Evolutionary conservation across 2,113 vertebrate species (phyloP).

Genomic region (Mixornis gularis): DNA sequence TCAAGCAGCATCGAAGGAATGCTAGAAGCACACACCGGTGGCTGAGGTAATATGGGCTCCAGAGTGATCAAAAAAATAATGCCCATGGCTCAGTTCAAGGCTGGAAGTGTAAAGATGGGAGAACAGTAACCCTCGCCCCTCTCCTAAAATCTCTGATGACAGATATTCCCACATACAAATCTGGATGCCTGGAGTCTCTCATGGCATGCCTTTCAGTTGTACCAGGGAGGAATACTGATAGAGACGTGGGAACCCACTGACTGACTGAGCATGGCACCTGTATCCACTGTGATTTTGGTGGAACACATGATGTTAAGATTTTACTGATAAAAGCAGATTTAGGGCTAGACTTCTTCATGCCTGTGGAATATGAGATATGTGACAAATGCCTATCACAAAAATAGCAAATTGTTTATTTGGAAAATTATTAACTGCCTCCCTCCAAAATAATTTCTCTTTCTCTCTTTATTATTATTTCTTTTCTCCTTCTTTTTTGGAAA

Average conservation of each 20-base stretch:
- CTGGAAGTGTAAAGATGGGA: background rate
- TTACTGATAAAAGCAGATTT: background rate
- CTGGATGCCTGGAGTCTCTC: background rate
- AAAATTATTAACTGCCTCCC: background rate
- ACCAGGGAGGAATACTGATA: background rate
- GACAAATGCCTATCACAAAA: background rate
- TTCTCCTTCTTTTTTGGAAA: background rate
- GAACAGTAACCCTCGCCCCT: background rate
- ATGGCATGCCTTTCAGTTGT: background rate
- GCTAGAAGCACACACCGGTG: accelerated
- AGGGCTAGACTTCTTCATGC: background rate
- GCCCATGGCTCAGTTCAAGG: background rate
- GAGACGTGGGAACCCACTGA: background rate
- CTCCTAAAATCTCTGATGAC: background rate
- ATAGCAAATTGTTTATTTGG: background rate
- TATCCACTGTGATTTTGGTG: background rate
- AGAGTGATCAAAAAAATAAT: background rate
- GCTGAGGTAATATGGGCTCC: background rate
- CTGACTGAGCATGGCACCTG: accelerated
- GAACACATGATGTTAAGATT: background rate
- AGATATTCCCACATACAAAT: background rate
- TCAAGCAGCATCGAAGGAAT: background rate
- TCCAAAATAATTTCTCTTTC: background rate
- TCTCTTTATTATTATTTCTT: background rate
- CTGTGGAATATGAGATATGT: background rate